A percentile compares a stretch with the other conserved stretches of the same genome.
Evolutionary conservation across 1,140 invertebrate species (phyloP).

Genomic region (Saccostrea glomerata): DNA sequence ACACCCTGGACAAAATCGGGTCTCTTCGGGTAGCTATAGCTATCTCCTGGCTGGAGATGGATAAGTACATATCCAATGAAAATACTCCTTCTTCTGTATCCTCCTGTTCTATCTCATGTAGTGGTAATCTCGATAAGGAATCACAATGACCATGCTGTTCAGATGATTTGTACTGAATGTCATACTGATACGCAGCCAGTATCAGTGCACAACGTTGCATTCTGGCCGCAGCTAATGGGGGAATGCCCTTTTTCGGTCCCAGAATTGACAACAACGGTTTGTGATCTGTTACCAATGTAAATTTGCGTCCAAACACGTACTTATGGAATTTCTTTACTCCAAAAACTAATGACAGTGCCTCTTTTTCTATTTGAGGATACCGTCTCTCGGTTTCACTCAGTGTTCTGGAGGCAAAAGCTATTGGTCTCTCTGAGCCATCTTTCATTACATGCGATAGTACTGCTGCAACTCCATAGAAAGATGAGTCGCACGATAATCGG

Average conservation of each 20-base stretch:
- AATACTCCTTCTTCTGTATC: conserved; percentile 21
- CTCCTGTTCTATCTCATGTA: neutral
- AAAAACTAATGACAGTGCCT: conserved; percentile 79
- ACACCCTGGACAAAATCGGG: neutral
- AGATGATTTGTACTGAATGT: conserved; percentile 59
- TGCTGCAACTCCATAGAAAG: neutral
- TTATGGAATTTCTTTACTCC: conserved; percentile 80
- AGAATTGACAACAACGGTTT: conserved; percentile 71
- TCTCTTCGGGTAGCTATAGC: neutral
- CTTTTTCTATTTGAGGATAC: conserved; percentile 80
- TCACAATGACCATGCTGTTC: conserved; percentile 48
- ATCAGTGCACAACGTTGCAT: conserved; percentile 76
- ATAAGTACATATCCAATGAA: neutral
- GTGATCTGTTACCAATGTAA: conserved; percentile 71
- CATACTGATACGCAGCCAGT: conserved; percentile 73
- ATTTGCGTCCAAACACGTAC: conserved; percentile 77
- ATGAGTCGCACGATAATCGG: neutral
- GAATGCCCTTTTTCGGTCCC: conserved; percentile 52
- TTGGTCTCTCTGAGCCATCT: conserved; percentile 63
- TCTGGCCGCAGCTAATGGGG: conserved; percentile 62
- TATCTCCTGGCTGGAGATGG: neutral
- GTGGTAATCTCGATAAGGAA: conserved; percentile 45
- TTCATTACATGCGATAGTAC: conserved; percentile 23
- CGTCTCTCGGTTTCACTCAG: conserved; percentile 73
- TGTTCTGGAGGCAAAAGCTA: conserved; percentile 75